These are phyloP conservation scores for Acleris emargana DNA, from an alignment of 2,888 invertebrate genomes.

Conservation along the genomic window DNA sequence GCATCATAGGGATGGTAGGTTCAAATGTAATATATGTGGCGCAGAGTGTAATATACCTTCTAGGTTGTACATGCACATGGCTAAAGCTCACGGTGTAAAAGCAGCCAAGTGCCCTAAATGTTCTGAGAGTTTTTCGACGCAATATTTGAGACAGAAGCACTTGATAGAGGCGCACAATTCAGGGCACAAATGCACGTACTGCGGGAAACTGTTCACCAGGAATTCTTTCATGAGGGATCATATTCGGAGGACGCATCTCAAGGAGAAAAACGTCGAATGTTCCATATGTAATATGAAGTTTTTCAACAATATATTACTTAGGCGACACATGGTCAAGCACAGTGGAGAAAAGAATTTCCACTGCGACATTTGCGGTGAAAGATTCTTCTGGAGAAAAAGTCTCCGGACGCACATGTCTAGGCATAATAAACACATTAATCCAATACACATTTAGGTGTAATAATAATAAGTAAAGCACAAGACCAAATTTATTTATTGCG, in stretches of 20 bases:
- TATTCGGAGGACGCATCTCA: constrained; percentile 69
- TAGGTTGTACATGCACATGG: constrained; percentile 77
- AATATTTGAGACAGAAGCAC: constrained; percentile 80
- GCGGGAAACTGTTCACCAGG: constrained; percentile 70
- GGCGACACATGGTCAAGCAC: constrained; percentile 75
- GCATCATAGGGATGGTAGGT: constrained; percentile 71
- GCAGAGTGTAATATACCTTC: constrained; percentile 75
- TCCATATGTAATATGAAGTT: constrained; percentile 75
- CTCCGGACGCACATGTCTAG: constrained; percentile 82
- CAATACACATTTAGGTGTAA: constrained; percentile 45
- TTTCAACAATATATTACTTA: constrained; percentile 71
- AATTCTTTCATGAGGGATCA: constrained; percentile 75
- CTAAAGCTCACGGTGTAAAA: constrained; percentile 70
- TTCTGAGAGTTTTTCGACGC: constrained; percentile 75
- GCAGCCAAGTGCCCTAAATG: constrained; percentile 77
- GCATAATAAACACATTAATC: constrained; percentile 60
- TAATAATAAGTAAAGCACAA: constrained; percentile 26
- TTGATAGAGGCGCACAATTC: constrained; percentile 78
- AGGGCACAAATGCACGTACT: constrained; percentile 73
- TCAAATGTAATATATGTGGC: constrained; percentile 70
- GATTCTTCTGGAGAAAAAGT: constrained; percentile 85
- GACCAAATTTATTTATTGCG: constrained; percentile 13
- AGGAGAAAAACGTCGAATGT: constrained; percentile 75
- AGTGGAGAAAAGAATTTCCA: constrained; percentile 83
- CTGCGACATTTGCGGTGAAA: constrained; percentile 85